Conservation (phyloP, 2,888 invertebrate species). For the Catotricha subobsoleta region DNA sequence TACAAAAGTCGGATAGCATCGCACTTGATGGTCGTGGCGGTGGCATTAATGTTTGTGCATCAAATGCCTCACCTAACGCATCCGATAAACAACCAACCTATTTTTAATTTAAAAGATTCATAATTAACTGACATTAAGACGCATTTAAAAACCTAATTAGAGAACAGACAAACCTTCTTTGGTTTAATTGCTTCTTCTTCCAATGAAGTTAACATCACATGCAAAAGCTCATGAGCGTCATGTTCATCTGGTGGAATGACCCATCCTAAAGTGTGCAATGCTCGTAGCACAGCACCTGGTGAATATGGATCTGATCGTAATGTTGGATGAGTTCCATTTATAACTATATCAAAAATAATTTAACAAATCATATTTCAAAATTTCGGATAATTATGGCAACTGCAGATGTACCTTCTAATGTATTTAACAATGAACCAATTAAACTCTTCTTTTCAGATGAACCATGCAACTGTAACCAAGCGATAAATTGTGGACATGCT, state of each 20-base stretch:
- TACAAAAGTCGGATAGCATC: conserved; percentile 28
- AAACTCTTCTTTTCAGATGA: conserved; percentile 49
- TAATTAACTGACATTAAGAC: background rate
- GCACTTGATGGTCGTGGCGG: conserved; percentile 37
- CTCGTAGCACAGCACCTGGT: conserved; percentile 51
- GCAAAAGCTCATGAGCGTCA: conserved; percentile 86
- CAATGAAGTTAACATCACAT: conserved; percentile 72
- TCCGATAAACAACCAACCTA: conserved; percentile 59
- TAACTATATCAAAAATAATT: conserved; percentile 26
- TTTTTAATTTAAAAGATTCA: background rate
- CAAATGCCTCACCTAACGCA: conserved; percentile 40
- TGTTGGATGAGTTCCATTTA: conserved; percentile 52
- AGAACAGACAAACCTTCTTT: conserved; percentile 23
- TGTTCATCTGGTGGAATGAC: conserved; percentile 78
- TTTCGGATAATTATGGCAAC: conserved; percentile 2
- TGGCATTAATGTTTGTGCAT: conserved; percentile 32
- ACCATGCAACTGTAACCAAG: conserved; percentile 55
- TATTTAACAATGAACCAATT: conserved; percentile 52
- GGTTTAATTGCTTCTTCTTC: conserved; percentile 56
- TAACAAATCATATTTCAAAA: conserved; percentile 1
- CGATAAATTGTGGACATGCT: conserved; percentile 65
- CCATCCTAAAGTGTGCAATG: conserved; percentile 60
- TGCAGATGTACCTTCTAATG: conserved; percentile 43
- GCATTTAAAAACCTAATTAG: background rate
- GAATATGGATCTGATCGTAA: conserved; percentile 39